phyloP scores from a whole-genome alignment of 2,113 vertebrate genomes.

The Falco punctatus region DNA sequence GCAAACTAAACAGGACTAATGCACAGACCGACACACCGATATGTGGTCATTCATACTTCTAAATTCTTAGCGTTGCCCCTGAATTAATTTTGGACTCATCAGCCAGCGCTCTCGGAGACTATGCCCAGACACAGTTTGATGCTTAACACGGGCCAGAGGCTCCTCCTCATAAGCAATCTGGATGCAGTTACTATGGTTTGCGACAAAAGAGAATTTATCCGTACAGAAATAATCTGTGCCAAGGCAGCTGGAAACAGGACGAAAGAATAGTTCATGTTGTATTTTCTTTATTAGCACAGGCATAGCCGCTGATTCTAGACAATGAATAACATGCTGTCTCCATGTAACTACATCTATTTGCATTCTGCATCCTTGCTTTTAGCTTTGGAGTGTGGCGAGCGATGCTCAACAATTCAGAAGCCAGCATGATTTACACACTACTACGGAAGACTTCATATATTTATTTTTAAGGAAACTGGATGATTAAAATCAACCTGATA shows the following conservation, averaged over 20 bases:
- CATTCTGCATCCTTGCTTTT: conserved; percentile 22
- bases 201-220: conserved; percentile 1
- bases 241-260: neutral
- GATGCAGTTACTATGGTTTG: neutral
- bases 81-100: neutral
- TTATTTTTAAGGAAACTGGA: neutral
- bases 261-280: neutral
- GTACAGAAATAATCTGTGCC: neutral
- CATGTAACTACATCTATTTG: neutral
- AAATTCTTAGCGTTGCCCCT: neutral
- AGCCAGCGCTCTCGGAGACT: neutral
- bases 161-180: conserved; percentile 2
- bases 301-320: neutral
- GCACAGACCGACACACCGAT: neutral
- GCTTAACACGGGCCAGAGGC: neutral
- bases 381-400: neutral
- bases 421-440: neutral
- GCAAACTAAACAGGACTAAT: neutral
- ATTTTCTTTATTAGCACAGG: neutral
- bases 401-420: neutral
- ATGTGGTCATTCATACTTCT: neutral
- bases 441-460: neutral
- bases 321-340: neutral
- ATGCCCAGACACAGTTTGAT: conserved; percentile 14
- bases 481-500: conserved; percentile 44